Evolutionary conservation across 2,888 invertebrate genomes (phyloP).

Genomic region (Uropetala carovei): DNA sequence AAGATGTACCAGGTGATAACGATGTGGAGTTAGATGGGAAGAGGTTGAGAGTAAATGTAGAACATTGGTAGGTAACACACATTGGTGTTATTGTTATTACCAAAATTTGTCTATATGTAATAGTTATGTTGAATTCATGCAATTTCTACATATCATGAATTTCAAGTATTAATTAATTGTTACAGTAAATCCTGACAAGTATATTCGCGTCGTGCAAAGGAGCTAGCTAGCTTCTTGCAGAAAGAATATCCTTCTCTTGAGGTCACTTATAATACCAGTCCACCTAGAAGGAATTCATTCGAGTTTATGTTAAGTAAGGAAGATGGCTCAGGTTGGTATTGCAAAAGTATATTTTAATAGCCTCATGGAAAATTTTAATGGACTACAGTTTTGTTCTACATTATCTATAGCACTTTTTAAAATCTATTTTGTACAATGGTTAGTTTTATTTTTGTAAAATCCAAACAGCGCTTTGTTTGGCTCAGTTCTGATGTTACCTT

Average conservation of each 20-base stretch:
- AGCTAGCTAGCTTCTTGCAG: slow-evolving; percentile 60
- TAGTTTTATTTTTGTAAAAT: background rate
- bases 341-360: background rate
- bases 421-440: background rate
- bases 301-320: slow-evolving; percentile 68
- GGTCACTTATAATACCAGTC: slow-evolving; percentile 36
- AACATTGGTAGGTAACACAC: slow-evolving; percentile 65
- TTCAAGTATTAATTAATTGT: background rate
- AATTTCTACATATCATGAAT: too few relatives aligned
- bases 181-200: slow-evolving; percentile 60
- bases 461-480: background rate
- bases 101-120: background rate
- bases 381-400: background rate
- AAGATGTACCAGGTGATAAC: slow-evolving; percentile 7
- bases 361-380: background rate
- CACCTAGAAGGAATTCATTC: slow-evolving; percentile 69
- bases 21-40: slow-evolving; percentile 41
- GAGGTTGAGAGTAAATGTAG: slow-evolving; percentile 61
- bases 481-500: background rate
- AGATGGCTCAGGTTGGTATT: slow-evolving; percentile 67
- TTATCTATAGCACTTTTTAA: background rate
- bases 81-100: background rate
- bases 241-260: slow-evolving; percentile 40
- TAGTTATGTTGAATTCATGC: background rate
- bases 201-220: slow-evolving; percentile 54